Conservation (phyloP, 2,797 vertebrate species). For the Antennarius maculatus region DNA sequence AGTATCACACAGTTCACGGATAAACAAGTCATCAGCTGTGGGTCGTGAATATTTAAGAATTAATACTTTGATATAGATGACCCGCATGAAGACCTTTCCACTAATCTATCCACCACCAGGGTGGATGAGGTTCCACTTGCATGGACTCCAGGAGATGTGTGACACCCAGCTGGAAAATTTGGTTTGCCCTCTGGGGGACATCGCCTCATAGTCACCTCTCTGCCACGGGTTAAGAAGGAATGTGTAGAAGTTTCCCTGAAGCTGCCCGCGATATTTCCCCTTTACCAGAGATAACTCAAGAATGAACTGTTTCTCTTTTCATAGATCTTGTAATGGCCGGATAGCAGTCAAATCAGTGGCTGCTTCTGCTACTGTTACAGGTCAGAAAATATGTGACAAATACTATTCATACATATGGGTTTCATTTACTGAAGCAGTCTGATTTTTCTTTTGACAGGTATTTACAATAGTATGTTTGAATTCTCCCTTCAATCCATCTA, state of each 20-base stretch:
- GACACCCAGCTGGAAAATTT: slow-evolving; percentile 70
- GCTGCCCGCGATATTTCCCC: slow-evolving; percentile 4
- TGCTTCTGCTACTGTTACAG: too few relatives aligned
- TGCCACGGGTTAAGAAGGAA: slow-evolving; percentile 19
- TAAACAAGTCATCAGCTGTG: slow-evolving; percentile 8
- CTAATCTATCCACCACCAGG: slow-evolving; percentile 25
- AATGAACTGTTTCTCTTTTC: slow-evolving; percentile 9
- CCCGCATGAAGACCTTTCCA: slow-evolving; percentile 22
- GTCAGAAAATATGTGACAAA: neutral
- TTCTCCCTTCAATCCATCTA: too few relatives aligned
- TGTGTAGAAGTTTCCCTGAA: slow-evolving; percentile 12
- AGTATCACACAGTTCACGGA: slow-evolving; percentile 1
- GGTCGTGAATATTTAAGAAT: slow-evolving; percentile 1
- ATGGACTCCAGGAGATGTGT: slow-evolving; percentile 61
- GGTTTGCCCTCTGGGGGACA: slow-evolving; percentile 27
- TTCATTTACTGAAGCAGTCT: neutral
- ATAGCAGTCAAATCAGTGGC: too few relatives aligned
- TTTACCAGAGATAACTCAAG: slow-evolving; percentile 41
- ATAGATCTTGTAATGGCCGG: slow-evolving; percentile 19
- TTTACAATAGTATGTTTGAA: too few relatives aligned
- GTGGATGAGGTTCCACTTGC: slow-evolving; percentile 60
- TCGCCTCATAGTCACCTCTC: slow-evolving; percentile 30
- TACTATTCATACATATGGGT: slow-evolving; percentile 21
- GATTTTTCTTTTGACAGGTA: slow-evolving; percentile 3
- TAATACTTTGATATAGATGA: slow-evolving; percentile 29